phyloP scores from a whole-genome alignment of 2,113 vertebrate genomes.

The Orthonyx spaldingii region DNA sequence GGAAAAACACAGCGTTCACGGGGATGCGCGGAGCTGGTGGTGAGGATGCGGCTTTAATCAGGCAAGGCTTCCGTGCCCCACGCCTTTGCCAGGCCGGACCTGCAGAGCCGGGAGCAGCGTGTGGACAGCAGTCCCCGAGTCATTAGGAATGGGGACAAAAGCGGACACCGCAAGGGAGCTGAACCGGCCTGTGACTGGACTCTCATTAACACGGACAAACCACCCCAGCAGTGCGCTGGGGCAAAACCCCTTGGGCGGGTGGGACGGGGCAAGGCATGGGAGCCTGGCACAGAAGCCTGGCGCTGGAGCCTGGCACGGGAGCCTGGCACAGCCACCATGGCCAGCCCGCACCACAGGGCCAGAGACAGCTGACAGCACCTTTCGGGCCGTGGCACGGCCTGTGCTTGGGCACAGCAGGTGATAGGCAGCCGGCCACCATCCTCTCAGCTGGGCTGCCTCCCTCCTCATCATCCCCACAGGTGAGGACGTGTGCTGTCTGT shows the following conservation, averaged over 20 bases:
- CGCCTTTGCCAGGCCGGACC: not conserved
- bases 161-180: not conserved
- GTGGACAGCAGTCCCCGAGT: not conserved
- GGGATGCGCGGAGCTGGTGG: not conserved
- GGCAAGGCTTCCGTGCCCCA: not conserved
- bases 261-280: rapidly evolving
- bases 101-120: not conserved
- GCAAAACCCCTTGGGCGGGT: rapidly evolving
- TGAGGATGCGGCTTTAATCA: not conserved
- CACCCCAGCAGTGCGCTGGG: rapidly evolving
- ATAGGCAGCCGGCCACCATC: rapidly evolving
- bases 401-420: rapidly evolving
- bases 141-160: not conserved
- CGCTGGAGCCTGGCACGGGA: too few species aligned
- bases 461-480: not conserved
- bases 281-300: not conserved
- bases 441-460: not conserved
- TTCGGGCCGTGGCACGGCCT: rapidly evolving
- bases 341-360: rapidly evolving
- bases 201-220: not conserved
- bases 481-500: not conserved
- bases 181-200: not conserved
- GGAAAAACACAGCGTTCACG: not conserved
- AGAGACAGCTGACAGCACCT: not conserved
- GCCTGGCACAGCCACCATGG: rapidly evolving